Evolutionary conservation across 2,113 vertebrate species (phyloP), one percentile per base, ranked within the genome.

Genomic region (Scolopax mira): DNA sequence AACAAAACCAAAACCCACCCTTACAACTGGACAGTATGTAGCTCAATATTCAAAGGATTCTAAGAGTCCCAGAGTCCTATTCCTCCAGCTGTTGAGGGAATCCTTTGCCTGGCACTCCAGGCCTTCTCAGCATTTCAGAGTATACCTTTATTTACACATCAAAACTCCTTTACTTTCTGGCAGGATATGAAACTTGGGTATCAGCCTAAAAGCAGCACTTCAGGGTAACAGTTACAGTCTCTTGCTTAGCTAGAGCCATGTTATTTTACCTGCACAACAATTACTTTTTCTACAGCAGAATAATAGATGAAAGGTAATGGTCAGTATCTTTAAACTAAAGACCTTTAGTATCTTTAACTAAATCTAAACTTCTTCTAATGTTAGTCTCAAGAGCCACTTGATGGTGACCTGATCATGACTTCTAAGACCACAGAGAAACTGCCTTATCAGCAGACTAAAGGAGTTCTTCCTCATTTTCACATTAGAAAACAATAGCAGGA

Each of bases 111-210:
- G 42, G 77, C 55, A 73, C n/a, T 87, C 44, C 52, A 39, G 44
- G 73, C 74, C 54, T 79, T 33, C 49, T 25, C 52, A 83, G 37
- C 39, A 67, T 78, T 89, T 74, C 85, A 89, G 88, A 74, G 48
- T 79, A 84, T 33, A 66, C 54, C 25, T 92, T 92, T 57, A 86
- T 91, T 83, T 90, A 87, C 83, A 87, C 73, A 92, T 81, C 72
- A 92, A 93, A 93, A 91, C n/a, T 66, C 71, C 57, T 64, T 30
- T 64, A 10, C 52, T 52, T 90, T 69, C 67, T 69, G 55, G 41
- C 62, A 86, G 25, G 22, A 60, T 57, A 49, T 1, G 37, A 93
- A 82, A 42, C 21, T 54, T 49, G 33, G 25, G 55, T 69, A 69
- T 21, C n/a, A 77, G 69, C 30, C 67, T 52, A 48, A 78, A 84